Evolutionary conservation across 2,888 invertebrate species (phyloP), one percentile per base, ranked within the genome.

Genomic region (Sarcophaga subvicina): DNA sequence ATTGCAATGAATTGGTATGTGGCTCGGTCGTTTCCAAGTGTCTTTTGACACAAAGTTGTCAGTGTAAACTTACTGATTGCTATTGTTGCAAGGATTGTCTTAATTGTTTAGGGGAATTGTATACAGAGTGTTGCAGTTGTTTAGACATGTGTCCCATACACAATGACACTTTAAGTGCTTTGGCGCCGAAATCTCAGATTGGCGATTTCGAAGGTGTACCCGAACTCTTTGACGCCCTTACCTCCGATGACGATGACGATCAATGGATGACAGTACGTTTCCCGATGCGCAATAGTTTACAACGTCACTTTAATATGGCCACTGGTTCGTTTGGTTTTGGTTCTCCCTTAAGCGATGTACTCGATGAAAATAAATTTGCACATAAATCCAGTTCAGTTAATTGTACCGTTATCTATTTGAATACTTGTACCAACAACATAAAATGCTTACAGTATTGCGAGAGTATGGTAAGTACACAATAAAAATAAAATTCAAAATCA

Each of bases 1-100:
- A 90, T 4, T 92, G 92, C 88, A 92, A 92, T 73, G 91, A 92
- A 78, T 90, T 90, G 85, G 91, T 92, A 80, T 99, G 98, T 93
- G 98, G 98, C 4, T 98, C 98, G 92, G 96, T 98, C 66, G 99
- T 99, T 79, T 98, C 98, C 92, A 99, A 99, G 94, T 99, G 99
- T 93, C 96, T 98, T 95, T 94, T 99, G 87, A 98, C 98, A 5
- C 97, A 98, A 93, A 97, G 98, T 69, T 99, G 99, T 94, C 98
- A 98, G 93, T 99, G 99, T 94, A 98, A 98, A 92, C 94, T 98
- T 90, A 96, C 96, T 90, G 97, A 97, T 91, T 98, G 98, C 91
- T 96, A 96, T 5, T 98, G 98, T 92, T 98, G 98, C 94, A 97
- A 97, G 91, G 98, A 98, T 91, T 99, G 99, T 91, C 96, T 96